Evolutionary conservation across 2,113 vertebrate genomes (phyloP).

Genomic region (Campylomormyrus numenius): DNA sequence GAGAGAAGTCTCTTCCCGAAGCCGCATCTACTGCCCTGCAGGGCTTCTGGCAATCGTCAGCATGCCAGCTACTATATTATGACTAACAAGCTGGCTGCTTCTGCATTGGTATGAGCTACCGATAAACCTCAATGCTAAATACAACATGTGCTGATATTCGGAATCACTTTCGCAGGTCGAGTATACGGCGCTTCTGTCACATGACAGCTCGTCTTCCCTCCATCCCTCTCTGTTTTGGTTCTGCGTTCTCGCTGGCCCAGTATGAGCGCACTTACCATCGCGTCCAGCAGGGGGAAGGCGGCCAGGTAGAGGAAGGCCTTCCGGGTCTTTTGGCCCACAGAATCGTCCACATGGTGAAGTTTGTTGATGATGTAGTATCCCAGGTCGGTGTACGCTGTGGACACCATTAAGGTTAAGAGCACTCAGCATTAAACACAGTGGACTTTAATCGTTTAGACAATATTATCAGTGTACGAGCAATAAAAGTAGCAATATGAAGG

Average conservation of each 20-base stretch:
- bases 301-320: constrained; percentile 92
- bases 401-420: constrained; percentile 15
- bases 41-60: not conserved
- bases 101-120: not conserved
- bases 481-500: not conserved
- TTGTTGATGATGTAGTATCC: constrained; percentile 99
- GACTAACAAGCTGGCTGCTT: not conserved
- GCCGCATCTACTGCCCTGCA: not conserved
- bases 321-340: constrained; percentile 87
- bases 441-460: not conserved
- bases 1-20: not conserved
- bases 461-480: not conserved
- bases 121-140: not conserved
- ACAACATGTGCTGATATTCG: not conserved
- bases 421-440: not conserved
- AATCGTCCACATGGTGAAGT: constrained; percentile 95
- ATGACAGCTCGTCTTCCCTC: not conserved
- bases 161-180: not conserved
- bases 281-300: constrained; percentile 92
- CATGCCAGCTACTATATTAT: not conserved
- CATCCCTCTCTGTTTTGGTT: not conserved
- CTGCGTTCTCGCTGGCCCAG: not conserved
- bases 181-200: not conserved
- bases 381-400: constrained; percentile 78
- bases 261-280: constrained; percentile 69